Evolutionary conservation across 2,797 vertebrate genomes (phyloP).

Genomic region (Eospalax fontanierii): DNA sequence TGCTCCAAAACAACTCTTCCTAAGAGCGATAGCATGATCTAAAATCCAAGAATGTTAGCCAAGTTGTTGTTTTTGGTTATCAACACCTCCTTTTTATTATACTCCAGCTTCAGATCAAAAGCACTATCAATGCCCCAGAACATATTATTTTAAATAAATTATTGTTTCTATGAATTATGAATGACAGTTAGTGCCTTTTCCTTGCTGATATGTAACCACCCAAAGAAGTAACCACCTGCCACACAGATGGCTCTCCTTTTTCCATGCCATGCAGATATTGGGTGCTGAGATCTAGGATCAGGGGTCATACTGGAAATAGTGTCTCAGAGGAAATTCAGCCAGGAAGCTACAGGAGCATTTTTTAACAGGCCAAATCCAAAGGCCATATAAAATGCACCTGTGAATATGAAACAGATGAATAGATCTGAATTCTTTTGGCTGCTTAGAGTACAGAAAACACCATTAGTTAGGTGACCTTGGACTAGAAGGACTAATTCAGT

Average conservation of each 20-base stretch:
- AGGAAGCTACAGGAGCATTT: background rate
- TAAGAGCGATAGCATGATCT: background rate
- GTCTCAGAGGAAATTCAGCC: background rate
- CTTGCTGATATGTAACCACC: constrained; percentile 23
- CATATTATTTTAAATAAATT: background rate
- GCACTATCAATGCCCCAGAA: background rate
- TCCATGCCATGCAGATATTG: background rate
- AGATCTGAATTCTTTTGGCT: background rate
- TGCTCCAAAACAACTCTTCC: constrained; percentile 46
- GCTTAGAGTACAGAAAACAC: background rate
- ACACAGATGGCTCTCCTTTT: constrained; percentile 16
- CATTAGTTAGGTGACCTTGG: background rate
- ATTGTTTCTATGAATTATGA: constrained; percentile 67
- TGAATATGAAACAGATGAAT: background rate
- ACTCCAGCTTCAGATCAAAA: background rate
- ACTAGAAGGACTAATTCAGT: background rate
- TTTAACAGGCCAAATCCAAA: background rate
- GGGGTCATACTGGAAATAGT: background rate
- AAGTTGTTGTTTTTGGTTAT: background rate
- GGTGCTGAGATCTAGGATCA: background rate
- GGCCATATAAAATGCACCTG: background rate
- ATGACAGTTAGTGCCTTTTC: constrained; percentile 71
- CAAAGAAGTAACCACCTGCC: constrained; percentile 58
- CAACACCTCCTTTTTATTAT: constrained; percentile 31
- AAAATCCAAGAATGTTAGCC: background rate